Conservation (phyloP, 1,140 invertebrate species). For the Spodoptera frugiperda region DNA sequence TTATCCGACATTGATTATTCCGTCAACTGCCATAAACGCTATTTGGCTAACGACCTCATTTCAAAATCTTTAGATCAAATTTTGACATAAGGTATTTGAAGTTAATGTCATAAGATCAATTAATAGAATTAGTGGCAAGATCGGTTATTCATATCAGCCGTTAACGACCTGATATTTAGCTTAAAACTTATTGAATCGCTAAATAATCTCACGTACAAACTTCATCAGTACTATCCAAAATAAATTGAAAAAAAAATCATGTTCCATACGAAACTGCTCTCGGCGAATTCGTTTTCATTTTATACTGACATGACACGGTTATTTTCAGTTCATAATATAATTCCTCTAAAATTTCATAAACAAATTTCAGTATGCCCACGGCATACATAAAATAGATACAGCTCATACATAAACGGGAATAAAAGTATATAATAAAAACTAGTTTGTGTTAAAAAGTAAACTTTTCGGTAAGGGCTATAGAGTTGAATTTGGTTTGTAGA, state of each 20-base stretch:
- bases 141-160: too few species aligned
- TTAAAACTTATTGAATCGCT: too few species aligned
- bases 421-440: conserved; percentile 37
- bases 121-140: too few species aligned
- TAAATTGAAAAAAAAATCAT: background rate
- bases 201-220: too few species aligned
- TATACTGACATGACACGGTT: conserved; percentile 19
- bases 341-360: conserved; percentile 31
- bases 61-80: too few species aligned
- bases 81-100: too few species aligned
- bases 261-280: conserved; percentile 1
- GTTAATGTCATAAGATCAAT: too few species aligned
- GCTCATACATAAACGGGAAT: conserved; percentile 25
- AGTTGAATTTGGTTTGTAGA: conserved; percentile 13
- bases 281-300: conserved; percentile 30
- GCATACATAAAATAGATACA: conserved; percentile 36
- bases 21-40: too few species aligned
- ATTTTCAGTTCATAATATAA: conserved; percentile 25
- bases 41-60: too few species aligned
- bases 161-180: too few species aligned
- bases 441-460: background rate
- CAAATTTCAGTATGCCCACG: conserved; percentile 26
- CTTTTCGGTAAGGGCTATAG: background rate
- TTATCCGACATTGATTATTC: too few species aligned
- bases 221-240: background rate